Base-by-base conservation (phyloP, 2,113 vertebrate species). In the Alligator sinensis region DNA sequence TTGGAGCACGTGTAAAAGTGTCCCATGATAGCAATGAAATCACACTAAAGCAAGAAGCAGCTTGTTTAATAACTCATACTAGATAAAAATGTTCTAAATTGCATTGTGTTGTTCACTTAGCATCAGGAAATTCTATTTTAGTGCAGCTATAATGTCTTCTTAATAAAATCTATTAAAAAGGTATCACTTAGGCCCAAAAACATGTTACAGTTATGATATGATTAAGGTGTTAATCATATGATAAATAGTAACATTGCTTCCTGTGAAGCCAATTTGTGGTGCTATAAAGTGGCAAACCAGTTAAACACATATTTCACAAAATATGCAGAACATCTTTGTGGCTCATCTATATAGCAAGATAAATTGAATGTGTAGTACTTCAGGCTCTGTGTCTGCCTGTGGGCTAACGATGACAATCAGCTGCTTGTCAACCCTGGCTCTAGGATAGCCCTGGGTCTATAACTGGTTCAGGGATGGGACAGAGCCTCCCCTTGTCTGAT, bases 1-100 rank as follows among this genome's bases (percentile, higher is more conserved):
- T 9, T 47, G 47, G 47, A 47, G 47, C 47, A 47, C 47, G 47
- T 47, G 47, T 47, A 47, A 47, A 47, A 47, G 47, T 47, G 47
- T 47, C 47, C 54, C 92, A 21, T 15, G n/a, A 34, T 5, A 84
- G 4, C 4, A 82, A 86, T 83, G 66, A 74, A 82, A 80, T 86
- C 57, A 74, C 13, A 72, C 5, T 30, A 0, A 5, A 19, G 5
- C 19, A 0, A 1, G 81, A 59, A 88, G 28, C 4, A 84, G 34
- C 1, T 62, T 87, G 19, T 34, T 80, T 30, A 91, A 82, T 57
- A 57, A 1, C 3, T 85, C 58, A 66, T 64, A 12, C 22, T 30
- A 83, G 5, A 38, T 87, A 22, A 95, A 68, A 68, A 82, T 63
- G 90, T 74, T 27, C 27, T 79, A 14, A 86, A 63, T 24, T 28